Evolutionary conservation across 2,797 vertebrate species (phyloP).

Genomic region (Alauda arvensis): DNA sequence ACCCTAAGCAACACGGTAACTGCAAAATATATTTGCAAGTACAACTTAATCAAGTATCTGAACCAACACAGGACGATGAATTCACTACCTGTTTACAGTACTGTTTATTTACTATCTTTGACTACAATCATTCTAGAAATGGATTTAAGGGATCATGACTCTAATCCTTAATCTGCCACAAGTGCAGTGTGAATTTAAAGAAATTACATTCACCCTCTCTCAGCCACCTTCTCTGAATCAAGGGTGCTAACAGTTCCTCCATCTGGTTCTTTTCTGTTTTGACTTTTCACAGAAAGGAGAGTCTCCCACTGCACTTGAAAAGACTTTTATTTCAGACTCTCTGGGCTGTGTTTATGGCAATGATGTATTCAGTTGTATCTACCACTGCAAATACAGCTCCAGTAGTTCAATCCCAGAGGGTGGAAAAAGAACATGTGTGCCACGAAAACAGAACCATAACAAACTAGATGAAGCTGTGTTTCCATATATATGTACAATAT

Average conservation of each 20-base stretch:
- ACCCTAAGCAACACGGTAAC: background rate
- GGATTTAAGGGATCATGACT: background rate
- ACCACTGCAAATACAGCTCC: background rate
- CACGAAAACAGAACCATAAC: background rate
- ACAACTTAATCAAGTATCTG: background rate
- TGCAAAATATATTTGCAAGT: background rate
- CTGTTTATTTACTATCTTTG: background rate
- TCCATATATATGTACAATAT: background rate
- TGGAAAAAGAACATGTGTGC: background rate
- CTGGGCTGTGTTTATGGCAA: background rate
- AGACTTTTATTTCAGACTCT: background rate
- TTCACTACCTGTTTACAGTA: background rate
- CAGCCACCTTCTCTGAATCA: background rate
- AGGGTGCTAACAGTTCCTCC: background rate
- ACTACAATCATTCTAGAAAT: background rate
- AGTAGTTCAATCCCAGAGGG: background rate
- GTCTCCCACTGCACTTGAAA: background rate
- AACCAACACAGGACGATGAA: background rate
- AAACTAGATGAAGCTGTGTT: background rate
- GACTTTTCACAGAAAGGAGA: background rate
- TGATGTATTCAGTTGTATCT: background rate
- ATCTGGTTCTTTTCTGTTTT: background rate
- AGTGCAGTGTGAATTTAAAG: background rate
- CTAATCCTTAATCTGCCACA: background rate
- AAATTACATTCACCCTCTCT: background rate